These are phyloP conservation scores for Maniola jurtina DNA, from an alignment of 1,140 invertebrate genomes.

Conservation along the genomic window DNA sequence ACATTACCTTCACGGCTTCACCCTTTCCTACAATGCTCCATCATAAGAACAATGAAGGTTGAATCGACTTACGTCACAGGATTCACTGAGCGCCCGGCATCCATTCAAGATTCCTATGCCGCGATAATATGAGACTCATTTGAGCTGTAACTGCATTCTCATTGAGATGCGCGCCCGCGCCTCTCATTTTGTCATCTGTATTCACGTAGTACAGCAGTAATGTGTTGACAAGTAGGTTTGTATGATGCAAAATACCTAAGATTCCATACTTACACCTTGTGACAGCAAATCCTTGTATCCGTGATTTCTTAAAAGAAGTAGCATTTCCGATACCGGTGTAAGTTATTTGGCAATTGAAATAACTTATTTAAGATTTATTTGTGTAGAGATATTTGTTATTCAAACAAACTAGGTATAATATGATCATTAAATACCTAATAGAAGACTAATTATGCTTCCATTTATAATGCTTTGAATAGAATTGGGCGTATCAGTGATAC, in stretches of 20 bases:
- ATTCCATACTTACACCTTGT: conserved; percentile 14
- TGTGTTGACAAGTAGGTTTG: conserved; percentile 11
- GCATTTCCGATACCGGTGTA: too few species aligned
- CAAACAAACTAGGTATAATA: not conserved
- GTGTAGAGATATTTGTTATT: too few species aligned
- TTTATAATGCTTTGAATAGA: conserved; percentile 2
- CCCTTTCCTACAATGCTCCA: conserved; percentile 49
- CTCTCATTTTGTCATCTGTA: conserved; percentile 34
- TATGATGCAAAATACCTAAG: conserved; percentile 12
- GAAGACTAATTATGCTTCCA: not conserved
- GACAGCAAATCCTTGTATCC: not conserved
- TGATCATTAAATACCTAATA: not conserved
- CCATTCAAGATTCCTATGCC: conserved; percentile 15
- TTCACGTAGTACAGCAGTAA: conserved; percentile 19
- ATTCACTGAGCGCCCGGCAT: conserved; percentile 17
- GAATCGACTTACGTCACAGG: conserved; percentile 30
- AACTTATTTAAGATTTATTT: too few species aligned
- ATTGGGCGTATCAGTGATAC: conserved; percentile 13
- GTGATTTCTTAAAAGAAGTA: too few species aligned
- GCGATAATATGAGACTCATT: conserved; percentile 30
- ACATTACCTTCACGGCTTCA: conserved; percentile 13
- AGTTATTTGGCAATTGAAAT: too few species aligned
- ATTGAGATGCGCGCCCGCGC: conserved; percentile 38
- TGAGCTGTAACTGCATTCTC: conserved; percentile 33
- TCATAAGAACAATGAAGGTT: conserved; percentile 51